Conservation (phyloP, 2,113 vertebrate genomes). For the Esox niger region DNA sequence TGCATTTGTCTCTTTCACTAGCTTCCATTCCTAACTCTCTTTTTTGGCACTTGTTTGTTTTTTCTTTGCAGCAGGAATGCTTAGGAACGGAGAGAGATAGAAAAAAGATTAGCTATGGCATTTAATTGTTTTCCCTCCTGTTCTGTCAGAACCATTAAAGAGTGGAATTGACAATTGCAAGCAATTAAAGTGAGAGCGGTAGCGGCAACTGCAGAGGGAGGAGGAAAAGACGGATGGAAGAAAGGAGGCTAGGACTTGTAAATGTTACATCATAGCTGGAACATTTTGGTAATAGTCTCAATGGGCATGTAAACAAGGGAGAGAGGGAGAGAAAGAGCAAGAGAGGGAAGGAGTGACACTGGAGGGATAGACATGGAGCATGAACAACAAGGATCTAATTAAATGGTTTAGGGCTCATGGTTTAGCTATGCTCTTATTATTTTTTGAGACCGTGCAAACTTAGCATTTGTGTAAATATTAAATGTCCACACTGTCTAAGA, state of each 20-base stretch:
- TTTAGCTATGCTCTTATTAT: no score
- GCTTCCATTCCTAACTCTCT: slow-evolving; percentile 1
- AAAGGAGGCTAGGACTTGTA: background rate
- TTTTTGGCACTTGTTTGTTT: background rate
- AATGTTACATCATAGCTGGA: background rate
- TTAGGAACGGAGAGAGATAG: background rate
- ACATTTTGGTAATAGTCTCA: slow-evolving; percentile 3
- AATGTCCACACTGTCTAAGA: no score
- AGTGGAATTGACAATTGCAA: slow-evolving; percentile 12
- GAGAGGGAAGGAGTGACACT: background rate
- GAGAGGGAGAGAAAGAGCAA: slow-evolving; percentile 7
- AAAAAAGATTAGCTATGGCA: background rate
- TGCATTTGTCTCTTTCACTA: background rate
- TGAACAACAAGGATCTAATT: background rate
- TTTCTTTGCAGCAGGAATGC: background rate
- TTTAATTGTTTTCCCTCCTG: slow-evolving; percentile 3
- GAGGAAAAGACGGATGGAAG: slow-evolving; percentile 6
- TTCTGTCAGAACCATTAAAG: slow-evolving; percentile 10
- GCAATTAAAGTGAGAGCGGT: slow-evolving; percentile 1
- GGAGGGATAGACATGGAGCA: background rate
- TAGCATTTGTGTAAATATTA: no score
- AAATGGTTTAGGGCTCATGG: background rate
- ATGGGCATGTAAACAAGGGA: background rate
- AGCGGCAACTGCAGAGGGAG: background rate
- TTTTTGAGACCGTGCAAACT: no score